phyloP scores from a whole-genome alignment of 2,888 invertebrate genomes.

The Prosapia bicincta region DNA sequence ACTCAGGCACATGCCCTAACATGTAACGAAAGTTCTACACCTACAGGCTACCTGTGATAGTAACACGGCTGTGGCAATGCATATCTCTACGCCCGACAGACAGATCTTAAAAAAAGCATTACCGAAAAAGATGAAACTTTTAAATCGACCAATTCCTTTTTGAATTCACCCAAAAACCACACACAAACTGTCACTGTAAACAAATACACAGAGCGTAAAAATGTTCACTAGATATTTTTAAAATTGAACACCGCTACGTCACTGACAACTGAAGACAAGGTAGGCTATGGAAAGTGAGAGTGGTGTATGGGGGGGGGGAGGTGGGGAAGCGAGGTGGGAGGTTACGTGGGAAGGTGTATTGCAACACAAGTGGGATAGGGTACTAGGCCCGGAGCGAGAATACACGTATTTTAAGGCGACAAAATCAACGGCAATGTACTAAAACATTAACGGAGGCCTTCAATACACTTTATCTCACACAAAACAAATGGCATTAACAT shows the following conservation, averaged over 20 bases:
- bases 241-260: background rate
- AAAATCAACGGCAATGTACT: no score
- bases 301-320: background rate
- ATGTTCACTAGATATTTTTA: background rate
- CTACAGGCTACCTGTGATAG: background rate
- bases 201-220: background rate
- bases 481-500: no score
- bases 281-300: background rate
- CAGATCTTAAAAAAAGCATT: no score
- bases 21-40: background rate
- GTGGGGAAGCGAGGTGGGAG: background rate
- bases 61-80: background rate
- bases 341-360: background rate
- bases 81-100: background rate
- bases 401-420: no score
- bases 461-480: no score
- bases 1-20: no score
- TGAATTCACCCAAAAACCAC: background rate
- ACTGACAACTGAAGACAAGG: background rate
- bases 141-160: background rate
- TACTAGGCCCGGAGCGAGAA: no score
- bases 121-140: no score
- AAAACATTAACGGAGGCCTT: no score
- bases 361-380: background rate
- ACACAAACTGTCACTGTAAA: background rate